Evolutionary conservation across 2,888 invertebrate species (phyloP), one percentile per base, ranked within the genome.

Genomic region (Acanthosoma haemorrhoidale): DNA sequence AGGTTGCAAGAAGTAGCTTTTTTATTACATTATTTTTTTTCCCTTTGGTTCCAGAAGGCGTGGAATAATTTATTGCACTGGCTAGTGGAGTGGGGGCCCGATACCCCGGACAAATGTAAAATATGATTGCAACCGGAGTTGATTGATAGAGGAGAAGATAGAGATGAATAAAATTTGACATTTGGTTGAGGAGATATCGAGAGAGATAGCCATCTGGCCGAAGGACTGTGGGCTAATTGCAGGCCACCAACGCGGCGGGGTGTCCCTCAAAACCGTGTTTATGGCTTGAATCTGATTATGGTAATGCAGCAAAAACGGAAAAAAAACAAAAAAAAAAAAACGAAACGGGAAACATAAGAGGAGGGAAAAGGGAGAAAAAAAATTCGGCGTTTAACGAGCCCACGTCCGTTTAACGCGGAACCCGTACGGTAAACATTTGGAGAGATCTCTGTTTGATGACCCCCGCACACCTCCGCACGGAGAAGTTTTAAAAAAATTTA

Each of bases 221-320:
- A 41, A 41, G n/a, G 41, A 41, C 13, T 4, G 41, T 41, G 4
- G n/a, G 21, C 32, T 61, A 61, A 61, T 61, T 61, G 61, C 18
- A 25, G 32, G 21, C 9, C 36, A 61, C 38, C n/a, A 13, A 15
- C 34, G 15, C 60, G 2, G 34, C 61, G 61, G 61, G 61, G 61
- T 61, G 61, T 61, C 61, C 15, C 34, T 21, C 38, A 61, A 38
- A n/a, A 13, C 61, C 36, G 38, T 21, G 36, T 61, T 61, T 61
- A 61, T 38, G 61, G 36, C 61, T 21, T 61, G 61, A 61, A 61
- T 61, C 61, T 61, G 34, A 61, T 61, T 61, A 61, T 61, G 61
- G 36, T 38, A 61, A 61, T 61, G 36, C 16, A 3, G 34, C 60
- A 21, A 11, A 34, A 34, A n/a, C 41, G n/a, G 4, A 61, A 11